phyloP scores from a whole-genome alignment of 1,140 invertebrate species.

The Telenomus remus region DNA sequence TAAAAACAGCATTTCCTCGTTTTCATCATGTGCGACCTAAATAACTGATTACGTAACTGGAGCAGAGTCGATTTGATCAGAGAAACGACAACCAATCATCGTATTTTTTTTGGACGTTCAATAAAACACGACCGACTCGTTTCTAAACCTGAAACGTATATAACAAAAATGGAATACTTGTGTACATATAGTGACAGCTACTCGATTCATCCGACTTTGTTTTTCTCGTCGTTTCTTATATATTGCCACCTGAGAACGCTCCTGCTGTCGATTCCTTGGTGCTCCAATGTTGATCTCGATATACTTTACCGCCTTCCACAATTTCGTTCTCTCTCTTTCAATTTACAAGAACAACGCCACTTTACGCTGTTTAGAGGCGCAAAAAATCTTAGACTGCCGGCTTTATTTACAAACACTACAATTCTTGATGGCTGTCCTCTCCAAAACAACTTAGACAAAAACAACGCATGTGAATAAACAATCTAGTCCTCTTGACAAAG shows the following conservation, averaged over 20 bases:
- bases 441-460: too few relatives aligned
- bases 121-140: conserved; percentile 43
- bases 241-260: conserved; percentile 22
- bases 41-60: conserved; percentile 50
- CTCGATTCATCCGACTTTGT: conserved; percentile 59
- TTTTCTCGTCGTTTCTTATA: conserved; percentile 20
- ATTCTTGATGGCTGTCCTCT: too few relatives aligned
- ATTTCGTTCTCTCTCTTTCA: too few relatives aligned
- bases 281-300: conserved; percentile 36
- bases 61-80: conserved; percentile 35
- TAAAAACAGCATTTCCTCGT: not conserved
- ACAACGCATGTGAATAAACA: too few relatives aligned
- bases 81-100: conserved; percentile 28
- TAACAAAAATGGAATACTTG: conserved; percentile 62
- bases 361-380: too few relatives aligned
- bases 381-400: too few relatives aligned
- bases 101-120: conserved; percentile 41
- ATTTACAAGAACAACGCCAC: too few relatives aligned
- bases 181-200: conserved; percentile 59
- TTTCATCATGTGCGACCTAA: conserved; percentile 28
- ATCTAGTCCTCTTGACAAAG: too few relatives aligned
- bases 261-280: conserved; percentile 38
- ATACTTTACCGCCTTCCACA: conserved; percentile 7
- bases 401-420: too few relatives aligned
- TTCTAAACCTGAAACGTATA: conserved; percentile 56